Percentiles rank a stretch among this genome's conserved stretches.
Evolutionary conservation across 2,888 invertebrate species (phyloP).

Genomic region (Thumatha senex): DNA sequence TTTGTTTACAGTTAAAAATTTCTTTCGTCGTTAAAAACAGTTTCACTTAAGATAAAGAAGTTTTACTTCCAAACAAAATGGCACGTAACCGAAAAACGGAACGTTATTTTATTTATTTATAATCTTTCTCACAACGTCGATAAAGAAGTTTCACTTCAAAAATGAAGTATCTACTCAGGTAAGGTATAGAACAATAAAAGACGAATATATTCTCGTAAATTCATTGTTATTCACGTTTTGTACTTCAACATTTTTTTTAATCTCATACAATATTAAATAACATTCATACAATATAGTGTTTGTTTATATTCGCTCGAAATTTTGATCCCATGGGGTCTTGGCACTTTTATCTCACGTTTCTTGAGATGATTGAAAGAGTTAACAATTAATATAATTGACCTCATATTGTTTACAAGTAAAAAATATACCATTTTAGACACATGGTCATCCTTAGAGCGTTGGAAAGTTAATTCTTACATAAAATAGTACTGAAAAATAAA

Average conservation of each 20-base stretch:
- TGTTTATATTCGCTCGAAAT: slow-evolving; percentile 46
- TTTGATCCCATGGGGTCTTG: background rate
- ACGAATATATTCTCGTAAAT: slow-evolving; percentile 66
- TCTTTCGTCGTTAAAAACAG: too few relatives aligned
- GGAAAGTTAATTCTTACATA: too few relatives aligned
- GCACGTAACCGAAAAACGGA: too few relatives aligned
- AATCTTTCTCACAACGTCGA: too few relatives aligned
- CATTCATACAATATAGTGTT: slow-evolving; percentile 59
- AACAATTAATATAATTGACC: slow-evolving; percentile 41
- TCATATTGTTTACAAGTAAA: slow-evolving; percentile 21
- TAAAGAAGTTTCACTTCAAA: too few relatives aligned
- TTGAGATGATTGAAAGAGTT: slow-evolving; percentile 2
- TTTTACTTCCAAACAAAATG: too few relatives aligned
- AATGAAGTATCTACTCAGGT: too few relatives aligned
- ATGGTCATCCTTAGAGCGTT: background rate
- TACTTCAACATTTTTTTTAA: slow-evolving; percentile 75
- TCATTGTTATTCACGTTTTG: slow-evolving; percentile 72
- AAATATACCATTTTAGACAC: background rate
- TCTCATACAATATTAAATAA: slow-evolving; percentile 77
- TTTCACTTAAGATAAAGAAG: too few relatives aligned
- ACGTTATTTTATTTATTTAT: too few relatives aligned
- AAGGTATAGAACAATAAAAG: slow-evolving; percentile 54
- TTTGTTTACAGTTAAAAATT: too few relatives aligned
- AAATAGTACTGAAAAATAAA: too few relatives aligned
- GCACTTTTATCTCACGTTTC: slow-evolving; percentile 5